A percentile compares a stretch with the other conserved stretches of the same genome.
phyloP scores from a whole-genome alignment of 2,888 invertebrate species.

The Atrina japonica region DNA sequence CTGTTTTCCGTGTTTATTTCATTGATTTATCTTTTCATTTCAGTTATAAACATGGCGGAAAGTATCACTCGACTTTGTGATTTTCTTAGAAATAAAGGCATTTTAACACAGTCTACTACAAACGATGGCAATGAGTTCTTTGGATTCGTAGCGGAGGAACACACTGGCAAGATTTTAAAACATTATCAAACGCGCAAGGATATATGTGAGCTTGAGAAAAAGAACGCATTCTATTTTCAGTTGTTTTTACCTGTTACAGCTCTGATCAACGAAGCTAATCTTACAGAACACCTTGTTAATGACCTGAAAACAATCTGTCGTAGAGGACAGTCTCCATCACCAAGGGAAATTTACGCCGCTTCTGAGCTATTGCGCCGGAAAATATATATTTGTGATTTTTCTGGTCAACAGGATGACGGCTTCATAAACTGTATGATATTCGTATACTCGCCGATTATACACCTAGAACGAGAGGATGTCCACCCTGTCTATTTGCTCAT shows the following conservation, averaged over 20 bases:
- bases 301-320: not conserved
- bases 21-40: no score
- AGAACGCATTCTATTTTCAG: slow-evolving; percentile 12
- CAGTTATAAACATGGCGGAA: no score
- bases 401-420: not conserved
- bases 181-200: not conserved
- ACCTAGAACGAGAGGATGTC: no score
- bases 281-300: not conserved
- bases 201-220: slow-evolving; percentile 12
- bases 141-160: no score
- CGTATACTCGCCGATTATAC: slow-evolving; percentile 3
- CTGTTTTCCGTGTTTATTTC: no score
- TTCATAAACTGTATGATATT: not conserved
- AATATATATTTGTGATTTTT: slow-evolving; percentile 6
- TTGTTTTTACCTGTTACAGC: slow-evolving; percentile 8
- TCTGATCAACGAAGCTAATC: not conserved
- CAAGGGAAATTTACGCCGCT: slow-evolving; percentile 24
- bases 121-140: no score
- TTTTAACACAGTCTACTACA: no score
- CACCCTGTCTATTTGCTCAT: slow-evolving; percentile 5
- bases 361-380: slow-evolving; percentile 11
- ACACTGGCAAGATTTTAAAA: no score
- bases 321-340: not conserved
- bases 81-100: no score
- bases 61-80: no score